Percentiles rank a stretch among this genome's conserved stretches.
Evolutionary conservation across 2,888 invertebrate genomes (phyloP).

Genomic region (Pyrrhosoma nymphula): DNA sequence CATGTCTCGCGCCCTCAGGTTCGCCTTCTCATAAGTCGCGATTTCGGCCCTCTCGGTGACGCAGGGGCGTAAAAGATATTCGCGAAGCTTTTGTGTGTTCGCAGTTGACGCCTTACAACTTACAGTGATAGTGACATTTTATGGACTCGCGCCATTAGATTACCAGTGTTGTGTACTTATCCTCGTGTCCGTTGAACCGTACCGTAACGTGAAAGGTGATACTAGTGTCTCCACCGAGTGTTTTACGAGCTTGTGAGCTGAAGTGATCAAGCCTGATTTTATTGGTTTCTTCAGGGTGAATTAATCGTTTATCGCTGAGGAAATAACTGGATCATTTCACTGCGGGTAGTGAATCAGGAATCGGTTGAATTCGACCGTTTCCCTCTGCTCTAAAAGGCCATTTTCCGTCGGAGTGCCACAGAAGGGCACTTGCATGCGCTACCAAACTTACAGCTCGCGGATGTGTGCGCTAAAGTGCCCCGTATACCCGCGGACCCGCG

Average conservation of each 20-base stretch:
- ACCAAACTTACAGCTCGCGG: neutral
- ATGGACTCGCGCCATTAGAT: neutral
- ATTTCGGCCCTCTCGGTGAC: neutral
- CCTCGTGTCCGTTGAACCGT: neutral
- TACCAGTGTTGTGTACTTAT: neutral
- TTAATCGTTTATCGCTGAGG: neutral
- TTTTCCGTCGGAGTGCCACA: neutral
- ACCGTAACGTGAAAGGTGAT: neutral
- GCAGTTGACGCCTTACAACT: neutral
- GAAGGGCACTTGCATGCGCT: constrained; percentile 47
- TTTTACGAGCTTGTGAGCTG: neutral
- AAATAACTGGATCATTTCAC: neutral
- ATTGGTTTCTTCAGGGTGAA: neutral
- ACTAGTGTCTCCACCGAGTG: neutral
- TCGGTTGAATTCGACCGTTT: neutral
- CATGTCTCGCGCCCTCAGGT: neutral
- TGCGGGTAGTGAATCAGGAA: neutral
- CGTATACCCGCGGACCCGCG: constrained; percentile 48
- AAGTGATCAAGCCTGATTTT: neutral
- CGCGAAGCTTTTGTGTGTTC: neutral
- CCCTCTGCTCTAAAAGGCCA: neutral
- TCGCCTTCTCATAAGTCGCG: neutral
- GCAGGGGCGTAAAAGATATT: neutral
- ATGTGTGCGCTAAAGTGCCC: constrained; percentile 58
- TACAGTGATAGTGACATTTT: constrained; percentile 9